Conservation (phyloP, 2,888 invertebrate species). For the Lapara coniferarum region DNA sequence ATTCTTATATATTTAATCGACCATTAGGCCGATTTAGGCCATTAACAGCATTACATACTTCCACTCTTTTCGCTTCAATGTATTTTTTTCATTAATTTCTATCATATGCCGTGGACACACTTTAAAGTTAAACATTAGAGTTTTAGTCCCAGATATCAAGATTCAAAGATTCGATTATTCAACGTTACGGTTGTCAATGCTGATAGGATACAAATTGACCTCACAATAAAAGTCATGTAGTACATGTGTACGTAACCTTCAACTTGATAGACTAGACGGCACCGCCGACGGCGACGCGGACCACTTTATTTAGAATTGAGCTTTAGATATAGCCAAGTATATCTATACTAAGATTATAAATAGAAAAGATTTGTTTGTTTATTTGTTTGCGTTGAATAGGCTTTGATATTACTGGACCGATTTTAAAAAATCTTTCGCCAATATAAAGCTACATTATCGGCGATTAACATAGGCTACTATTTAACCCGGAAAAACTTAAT, state of each 20-base stretch:
- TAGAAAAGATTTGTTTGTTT: too few species aligned
- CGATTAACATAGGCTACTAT: too few species aligned
- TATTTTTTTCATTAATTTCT: background rate
- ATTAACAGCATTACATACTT: background rate
- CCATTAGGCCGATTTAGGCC: too few species aligned
- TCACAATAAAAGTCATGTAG: background rate
- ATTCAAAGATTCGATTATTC: background rate
- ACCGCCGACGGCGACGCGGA: background rate
- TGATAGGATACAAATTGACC: background rate
- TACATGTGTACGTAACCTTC: background rate
- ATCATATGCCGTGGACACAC: background rate
- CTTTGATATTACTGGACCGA: too few species aligned
- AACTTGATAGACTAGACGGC: slow-evolving; percentile 16
- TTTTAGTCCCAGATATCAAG: background rate
- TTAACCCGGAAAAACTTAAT: too few species aligned
- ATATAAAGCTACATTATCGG: too few species aligned
- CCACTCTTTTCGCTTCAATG: background rate
- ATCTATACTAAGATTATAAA: too few species aligned
- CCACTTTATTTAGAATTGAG: background rate
- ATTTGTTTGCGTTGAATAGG: too few species aligned
- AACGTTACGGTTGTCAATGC: background rate
- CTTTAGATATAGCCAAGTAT: background rate
- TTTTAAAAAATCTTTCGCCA: too few species aligned
- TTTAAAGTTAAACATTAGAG: background rate
- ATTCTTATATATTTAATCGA: slow-evolving; percentile 1